A percentile compares a stretch with the other conserved stretches of the same genome.
These are phyloP conservation scores for Dolichopus griseipennis DNA, from an alignment of 2,888 invertebrate species.

Conservation along the genomic window DNA sequence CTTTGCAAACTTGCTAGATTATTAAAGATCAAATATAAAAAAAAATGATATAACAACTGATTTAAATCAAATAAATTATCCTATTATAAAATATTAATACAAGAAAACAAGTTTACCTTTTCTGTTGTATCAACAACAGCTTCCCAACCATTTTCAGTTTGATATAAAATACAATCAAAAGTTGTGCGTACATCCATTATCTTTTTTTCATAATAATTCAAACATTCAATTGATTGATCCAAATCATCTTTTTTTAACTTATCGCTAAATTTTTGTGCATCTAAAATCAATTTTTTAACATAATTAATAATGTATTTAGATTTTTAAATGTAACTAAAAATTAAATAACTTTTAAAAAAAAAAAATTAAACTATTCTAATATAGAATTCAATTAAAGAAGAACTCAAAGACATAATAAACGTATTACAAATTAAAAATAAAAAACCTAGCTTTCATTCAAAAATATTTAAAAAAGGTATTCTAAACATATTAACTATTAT, in stretches of 20 bases:
- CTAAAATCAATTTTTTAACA: constrained; percentile 22
- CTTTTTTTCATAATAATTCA: constrained; percentile 78
- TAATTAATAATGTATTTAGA: neutral
- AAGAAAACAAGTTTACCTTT: constrained; percentile 26
- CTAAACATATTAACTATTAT: too few relatives aligned
- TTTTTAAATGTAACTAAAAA: too few relatives aligned
- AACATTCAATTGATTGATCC: constrained; percentile 73
- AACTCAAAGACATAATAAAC: too few relatives aligned
- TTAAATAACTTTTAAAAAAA: too few relatives aligned
- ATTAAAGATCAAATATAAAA: neutral
- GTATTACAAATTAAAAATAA: too few relatives aligned
- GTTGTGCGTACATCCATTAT: constrained; percentile 78
- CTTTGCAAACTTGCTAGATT: too few relatives aligned
- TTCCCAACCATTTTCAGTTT: constrained; percentile 83
- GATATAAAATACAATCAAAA: constrained; percentile 88
- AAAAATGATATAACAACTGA: neutral
- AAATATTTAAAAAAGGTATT: too few relatives aligned
- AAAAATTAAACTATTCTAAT: too few relatives aligned
- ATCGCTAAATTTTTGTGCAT: constrained; percentile 53
- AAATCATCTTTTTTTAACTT: constrained; percentile 82
- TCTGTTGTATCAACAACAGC: constrained; percentile 38
- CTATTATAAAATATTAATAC: too few relatives aligned
- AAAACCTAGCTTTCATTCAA: too few relatives aligned
- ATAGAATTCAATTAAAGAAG: too few relatives aligned
- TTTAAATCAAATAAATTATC: too few relatives aligned